Base-by-base conservation (phyloP, 2,113 vertebrate genomes). In the Ascaphus truei region DNA sequence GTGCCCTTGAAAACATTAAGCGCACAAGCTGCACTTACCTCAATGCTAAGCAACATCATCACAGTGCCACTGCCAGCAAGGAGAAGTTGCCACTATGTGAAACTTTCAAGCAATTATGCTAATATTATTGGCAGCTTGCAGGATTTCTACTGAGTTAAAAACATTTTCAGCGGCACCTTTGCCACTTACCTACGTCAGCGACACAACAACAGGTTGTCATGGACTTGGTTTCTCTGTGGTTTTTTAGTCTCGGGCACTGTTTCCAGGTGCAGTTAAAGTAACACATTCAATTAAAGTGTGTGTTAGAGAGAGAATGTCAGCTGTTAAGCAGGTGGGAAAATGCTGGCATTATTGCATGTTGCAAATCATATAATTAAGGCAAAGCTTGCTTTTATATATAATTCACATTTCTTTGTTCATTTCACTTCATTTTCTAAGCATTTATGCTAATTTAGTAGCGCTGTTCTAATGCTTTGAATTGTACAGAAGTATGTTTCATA, bases 291-390 rank as follows among this genome's bases (percentile, higher is more conserved):
- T 52, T 37, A 18, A 33, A 37, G 12, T 37, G 52, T 37, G 51
- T 37, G 25, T 52, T 37, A 18, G 48, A 37, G 12, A 52, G 52
- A 52, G 51, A 52, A 26, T 52, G 62, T 51, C 45, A 39, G 23
- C 33, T 18, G 20, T 64, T 37, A 64, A 64, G 52, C 62, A 64
- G 62, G 62, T 64, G 62, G 16, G 45, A 23, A 36, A 50, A 27
- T 27, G 47, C 22, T 37, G 47, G 20, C 47, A 64, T 64, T 64
- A 64, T n/a, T 52, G 47, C 52, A 29, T 53, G 48, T 53, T 36
- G 47, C 47, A 64, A 51, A 52, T 64, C 62, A 64, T 64, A 64
- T 64, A 64, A 64, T 64, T 64, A 64, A 37, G 62, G 47, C 62
- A 64, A 47, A 50, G 62, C 33, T 16, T 52, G 62, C 62, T 27